Evolutionary conservation across 2,797 vertebrate genomes (phyloP).

Genomic region (Clangula hyemalis): DNA sequence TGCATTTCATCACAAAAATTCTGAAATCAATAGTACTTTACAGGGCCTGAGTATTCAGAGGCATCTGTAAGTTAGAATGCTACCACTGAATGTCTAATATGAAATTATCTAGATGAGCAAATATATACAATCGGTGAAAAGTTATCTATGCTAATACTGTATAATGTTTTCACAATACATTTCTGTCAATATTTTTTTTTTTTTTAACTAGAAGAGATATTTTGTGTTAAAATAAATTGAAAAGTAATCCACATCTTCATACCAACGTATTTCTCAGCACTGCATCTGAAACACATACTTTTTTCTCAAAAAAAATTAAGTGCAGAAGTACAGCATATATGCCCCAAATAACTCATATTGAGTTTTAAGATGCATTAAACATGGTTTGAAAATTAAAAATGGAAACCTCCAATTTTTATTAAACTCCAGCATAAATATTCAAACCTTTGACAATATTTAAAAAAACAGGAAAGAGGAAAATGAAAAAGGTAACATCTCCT

Average conservation of each 20-base stretch:
- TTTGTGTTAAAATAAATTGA: not conserved
- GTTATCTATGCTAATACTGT: not conserved
- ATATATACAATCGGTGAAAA: not conserved
- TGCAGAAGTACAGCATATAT: not conserved
- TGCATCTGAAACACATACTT: fast-evolving
- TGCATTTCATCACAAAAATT: not conserved
- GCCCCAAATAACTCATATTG: not conserved
- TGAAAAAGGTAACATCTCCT: not conserved
- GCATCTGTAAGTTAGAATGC: not conserved
- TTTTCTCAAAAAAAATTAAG: not conserved
- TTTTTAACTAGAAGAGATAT: not conserved
- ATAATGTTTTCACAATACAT: too few relatives aligned
- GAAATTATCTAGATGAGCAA: not conserved
- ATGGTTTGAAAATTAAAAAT: not conserved
- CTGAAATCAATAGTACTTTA: not conserved
- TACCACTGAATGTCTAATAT: not conserved
- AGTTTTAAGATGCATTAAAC: not conserved
- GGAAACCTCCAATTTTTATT: not conserved
- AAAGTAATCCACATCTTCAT: not conserved
- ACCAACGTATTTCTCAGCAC: not conserved
- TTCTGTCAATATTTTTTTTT: not conserved
- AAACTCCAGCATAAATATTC: not conserved
- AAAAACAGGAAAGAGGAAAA: not conserved
- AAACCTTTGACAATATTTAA: not conserved
- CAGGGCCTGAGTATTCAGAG: not conserved